These are phyloP conservation scores for Stictocephala bisonia DNA, from an alignment of 2,888 invertebrate genomes.

Conservation along the genomic window DNA sequence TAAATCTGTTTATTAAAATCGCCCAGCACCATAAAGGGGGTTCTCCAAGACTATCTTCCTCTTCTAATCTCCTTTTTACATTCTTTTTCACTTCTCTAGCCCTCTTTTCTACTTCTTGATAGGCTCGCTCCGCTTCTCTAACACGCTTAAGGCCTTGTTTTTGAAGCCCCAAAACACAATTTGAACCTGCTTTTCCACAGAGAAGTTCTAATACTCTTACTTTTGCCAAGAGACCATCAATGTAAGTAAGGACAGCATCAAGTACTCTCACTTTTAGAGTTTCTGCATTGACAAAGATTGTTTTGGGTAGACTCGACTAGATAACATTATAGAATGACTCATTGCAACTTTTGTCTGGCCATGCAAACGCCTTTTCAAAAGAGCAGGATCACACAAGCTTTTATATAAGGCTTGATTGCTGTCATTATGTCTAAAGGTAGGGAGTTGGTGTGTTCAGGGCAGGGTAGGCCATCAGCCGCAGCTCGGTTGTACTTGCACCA, in stretches of 20 bases:
- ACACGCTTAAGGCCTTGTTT: slow-evolving; percentile 5
- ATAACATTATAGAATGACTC: background rate
- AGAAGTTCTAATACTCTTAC: slow-evolving; percentile 10
- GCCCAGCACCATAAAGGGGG: slow-evolving; percentile 20
- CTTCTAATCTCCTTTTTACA: slow-evolving; percentile 18
- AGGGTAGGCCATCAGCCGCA: slow-evolving; percentile 1
- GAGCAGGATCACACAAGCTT: background rate
- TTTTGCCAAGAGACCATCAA: background rate
- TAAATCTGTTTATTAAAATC: too few species aligned
- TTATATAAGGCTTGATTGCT: background rate
- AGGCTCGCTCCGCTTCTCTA: slow-evolving; percentile 10
- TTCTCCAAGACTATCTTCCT: background rate
- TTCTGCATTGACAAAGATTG: background rate
- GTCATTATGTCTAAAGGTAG: background rate
- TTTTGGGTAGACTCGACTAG: slow-evolving; percentile 2
- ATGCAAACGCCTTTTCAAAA: background rate
- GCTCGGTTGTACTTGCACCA: slow-evolving; percentile 34
- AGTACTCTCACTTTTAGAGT: slow-evolving; percentile 1
- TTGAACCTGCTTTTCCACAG: slow-evolving; percentile 21
- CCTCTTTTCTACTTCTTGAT: slow-evolving; percentile 26
- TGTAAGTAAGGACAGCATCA: background rate
- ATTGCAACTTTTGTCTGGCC: background rate
- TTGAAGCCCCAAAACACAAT: slow-evolving; percentile 10
- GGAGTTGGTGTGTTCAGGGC: slow-evolving; percentile 9
- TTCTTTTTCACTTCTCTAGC: slow-evolving; percentile 3